Evolutionary conservation across 1,140 invertebrate genomes (phyloP), one percentile per base, ranked within the genome.

Genomic region (Pachypeltis micranthus): DNA sequence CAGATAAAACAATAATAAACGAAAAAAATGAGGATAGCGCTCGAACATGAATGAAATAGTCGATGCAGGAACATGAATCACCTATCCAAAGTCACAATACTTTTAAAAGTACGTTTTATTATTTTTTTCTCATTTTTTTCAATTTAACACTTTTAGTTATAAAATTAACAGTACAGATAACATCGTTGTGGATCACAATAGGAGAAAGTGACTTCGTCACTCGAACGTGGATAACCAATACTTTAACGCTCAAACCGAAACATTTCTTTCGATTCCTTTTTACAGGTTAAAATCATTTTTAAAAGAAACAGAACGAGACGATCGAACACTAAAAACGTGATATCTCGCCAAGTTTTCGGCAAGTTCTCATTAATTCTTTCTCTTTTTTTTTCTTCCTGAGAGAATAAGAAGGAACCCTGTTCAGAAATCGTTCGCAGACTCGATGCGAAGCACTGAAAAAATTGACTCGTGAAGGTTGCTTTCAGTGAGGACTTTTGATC

Each of bases 101-200:
- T 51, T 10, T 21, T 51, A 21, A 51, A 51, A 14, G 4, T 51
- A 21, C 4, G 4, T 51, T 51, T 51, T 51, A 51, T 21, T 10
- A 7, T 51, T 10, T 51, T 51, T 51, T 51, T 51, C 47, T 51
- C 19, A 7, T 51, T 51, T 51, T 51, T 51, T 51, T 51, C 47
- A 51, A 51, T 51, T 39, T 21, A 51, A 51, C 47, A 51, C 12
- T 51, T n/a, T n/a, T 51, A 51, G 12, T 51, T 51, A 51, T 51
- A 51, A 51, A 51, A 51, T 51, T 51, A 51, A 51, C 47, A 51
- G 12, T 51, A 51, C 47, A 51, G 47, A 51, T 51, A 51, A 51
- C 47, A 51, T 51, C 47, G 47, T 51, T 51, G 47, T 51, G 47
- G 47, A 51, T 51, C 47, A 51, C 47, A 51, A 10, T 51, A 51